A percentile compares a stretch with the other conserved stretches of the same genome.
Evolutionary conservation across 2,797 vertebrate species (phyloP).

Genomic region (Philypnodon macrostomus): DNA sequence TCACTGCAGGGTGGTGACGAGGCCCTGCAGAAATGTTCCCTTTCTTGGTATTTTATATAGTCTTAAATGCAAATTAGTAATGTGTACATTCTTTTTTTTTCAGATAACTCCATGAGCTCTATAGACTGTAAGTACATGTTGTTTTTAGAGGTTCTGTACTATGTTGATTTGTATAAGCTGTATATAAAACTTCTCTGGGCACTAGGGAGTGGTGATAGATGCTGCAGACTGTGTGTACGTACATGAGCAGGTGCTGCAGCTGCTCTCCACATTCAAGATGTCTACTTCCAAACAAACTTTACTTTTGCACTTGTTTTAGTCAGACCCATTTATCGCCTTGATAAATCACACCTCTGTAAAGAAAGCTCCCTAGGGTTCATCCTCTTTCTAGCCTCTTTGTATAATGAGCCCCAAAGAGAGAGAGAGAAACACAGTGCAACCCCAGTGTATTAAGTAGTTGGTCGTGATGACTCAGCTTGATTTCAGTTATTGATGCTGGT

Average conservation of each 20-base stretch:
- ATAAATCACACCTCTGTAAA: slow-evolving; percentile 50
- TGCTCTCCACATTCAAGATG: slow-evolving; percentile 18
- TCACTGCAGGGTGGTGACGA: slow-evolving; percentile 21
- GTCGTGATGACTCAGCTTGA: slow-evolving; percentile 48
- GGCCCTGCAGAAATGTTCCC: neutral
- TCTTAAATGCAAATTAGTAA: neutral
- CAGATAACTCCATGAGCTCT: slow-evolving; percentile 87
- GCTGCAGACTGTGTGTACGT: slow-evolving; percentile 14
- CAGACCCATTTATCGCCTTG: slow-evolving; percentile 44
- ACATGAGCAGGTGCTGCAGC: slow-evolving; percentile 57
- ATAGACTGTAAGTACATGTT: slow-evolving; percentile 86
- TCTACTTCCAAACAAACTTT: slow-evolving; percentile 31
- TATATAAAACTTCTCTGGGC: slow-evolving; percentile 26
- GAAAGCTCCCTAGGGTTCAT: slow-evolving; percentile 27
- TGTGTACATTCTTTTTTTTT: slow-evolving; percentile 44
- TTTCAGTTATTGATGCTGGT: slow-evolving; percentile 46
- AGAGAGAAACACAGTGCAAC: slow-evolving; percentile 35
- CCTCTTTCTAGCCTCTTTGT: slow-evolving; percentile 40
- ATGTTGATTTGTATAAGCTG: slow-evolving; percentile 13
- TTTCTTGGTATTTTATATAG: neutral
- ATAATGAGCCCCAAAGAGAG: slow-evolving; percentile 70
- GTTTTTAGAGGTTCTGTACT: slow-evolving; percentile 8
- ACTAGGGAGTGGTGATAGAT: slow-evolving; percentile 38
- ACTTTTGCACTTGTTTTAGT: slow-evolving; percentile 43
- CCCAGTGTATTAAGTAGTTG: slow-evolving; percentile 24